Evolutionary conservation across 2,797 vertebrate species (phyloP).

Genomic region (Diplodus puntazzo): DNA sequence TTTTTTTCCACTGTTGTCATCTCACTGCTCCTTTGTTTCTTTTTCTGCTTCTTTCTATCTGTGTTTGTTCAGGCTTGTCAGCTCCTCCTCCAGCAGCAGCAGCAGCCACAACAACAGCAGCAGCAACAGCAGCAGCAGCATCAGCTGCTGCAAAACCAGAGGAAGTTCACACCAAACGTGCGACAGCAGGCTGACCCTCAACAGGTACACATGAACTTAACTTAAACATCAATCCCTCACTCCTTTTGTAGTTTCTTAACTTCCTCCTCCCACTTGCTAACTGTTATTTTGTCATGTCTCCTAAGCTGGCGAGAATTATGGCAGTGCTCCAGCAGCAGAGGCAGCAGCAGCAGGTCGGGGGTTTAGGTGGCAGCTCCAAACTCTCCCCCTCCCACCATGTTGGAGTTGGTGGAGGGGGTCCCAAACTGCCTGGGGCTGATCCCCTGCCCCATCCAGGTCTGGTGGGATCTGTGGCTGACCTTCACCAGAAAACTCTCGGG

Average conservation of each 20-base stretch:
- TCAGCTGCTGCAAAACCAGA: slow-evolving; percentile 96
- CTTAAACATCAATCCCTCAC: neutral
- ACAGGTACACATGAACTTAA: slow-evolving; percentile 85
- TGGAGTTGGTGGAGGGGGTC: slow-evolving; percentile 80
- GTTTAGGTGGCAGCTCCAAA: slow-evolving; percentile 89
- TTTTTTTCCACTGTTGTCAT: neutral
- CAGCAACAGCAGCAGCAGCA: slow-evolving; percentile 87
- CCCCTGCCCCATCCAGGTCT: slow-evolving; percentile 88
- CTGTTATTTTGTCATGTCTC: neutral
- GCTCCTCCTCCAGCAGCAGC: slow-evolving; percentile 92
- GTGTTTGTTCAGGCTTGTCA: slow-evolving; percentile 91
- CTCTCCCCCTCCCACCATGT: slow-evolving; percentile 96
- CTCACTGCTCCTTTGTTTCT: slow-evolving; percentile 18
- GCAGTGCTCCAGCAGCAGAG: slow-evolving; percentile 91
- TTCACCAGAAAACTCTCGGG: slow-evolving; percentile 94
- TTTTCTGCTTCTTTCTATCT: slow-evolving; percentile 19
- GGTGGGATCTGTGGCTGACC: slow-evolving; percentile 91
- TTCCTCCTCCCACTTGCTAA: neutral
- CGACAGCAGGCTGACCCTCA: slow-evolving; percentile 95
- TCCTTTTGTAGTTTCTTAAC: neutral
- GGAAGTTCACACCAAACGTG: slow-evolving; percentile 95
- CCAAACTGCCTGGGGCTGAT: slow-evolving; percentile 92
- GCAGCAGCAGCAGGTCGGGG: slow-evolving; percentile 85
- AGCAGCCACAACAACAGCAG: slow-evolving; percentile 82
- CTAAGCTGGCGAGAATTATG: slow-evolving; percentile 94